Evolutionary conservation across 2,797 vertebrate species (phyloP).

Genomic region (Coendou prehensilis): DNA sequence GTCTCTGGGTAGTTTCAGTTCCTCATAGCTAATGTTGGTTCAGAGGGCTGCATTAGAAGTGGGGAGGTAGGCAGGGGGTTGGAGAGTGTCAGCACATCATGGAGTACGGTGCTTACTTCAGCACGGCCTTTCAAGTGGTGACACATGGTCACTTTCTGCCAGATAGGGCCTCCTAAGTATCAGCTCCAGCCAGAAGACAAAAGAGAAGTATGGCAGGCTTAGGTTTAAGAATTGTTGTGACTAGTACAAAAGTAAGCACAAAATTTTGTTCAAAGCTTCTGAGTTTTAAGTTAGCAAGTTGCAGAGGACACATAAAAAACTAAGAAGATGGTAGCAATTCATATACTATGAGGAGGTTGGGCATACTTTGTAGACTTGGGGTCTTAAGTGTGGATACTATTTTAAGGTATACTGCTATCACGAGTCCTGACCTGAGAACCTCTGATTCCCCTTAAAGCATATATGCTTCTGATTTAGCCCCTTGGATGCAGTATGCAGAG

Average conservation of each 20-base stretch:
- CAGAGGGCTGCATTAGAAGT: not conserved
- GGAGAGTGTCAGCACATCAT: not conserved
- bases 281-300: conserved; percentile 54
- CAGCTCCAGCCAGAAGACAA: not conserved
- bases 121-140: not conserved
- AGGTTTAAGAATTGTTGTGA: not conserved
- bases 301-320: conserved; percentile 14
- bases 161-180: not conserved
- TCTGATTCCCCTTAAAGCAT: conserved; percentile 14
- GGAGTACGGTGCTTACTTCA: not conserved
- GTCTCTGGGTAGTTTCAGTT: not conserved
- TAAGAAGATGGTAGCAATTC: conserved; percentile 40
- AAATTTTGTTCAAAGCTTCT: conserved; percentile 57
- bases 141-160: conserved; percentile 14
- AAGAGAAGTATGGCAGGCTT: not conserved
- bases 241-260: conserved; percentile 10
- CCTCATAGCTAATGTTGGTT: not conserved
- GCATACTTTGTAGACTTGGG: not conserved
- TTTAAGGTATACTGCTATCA: conserved; percentile 45
- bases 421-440: not conserved
- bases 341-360: not conserved
- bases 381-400: not conserved
- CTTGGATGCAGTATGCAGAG: conserved; percentile 20
- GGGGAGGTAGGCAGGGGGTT: not conserved
- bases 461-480: conserved; percentile 39